Evolutionary conservation across 23 tunicate species (phyloP).

Genomic region (Ascidia mentula): DNA sequence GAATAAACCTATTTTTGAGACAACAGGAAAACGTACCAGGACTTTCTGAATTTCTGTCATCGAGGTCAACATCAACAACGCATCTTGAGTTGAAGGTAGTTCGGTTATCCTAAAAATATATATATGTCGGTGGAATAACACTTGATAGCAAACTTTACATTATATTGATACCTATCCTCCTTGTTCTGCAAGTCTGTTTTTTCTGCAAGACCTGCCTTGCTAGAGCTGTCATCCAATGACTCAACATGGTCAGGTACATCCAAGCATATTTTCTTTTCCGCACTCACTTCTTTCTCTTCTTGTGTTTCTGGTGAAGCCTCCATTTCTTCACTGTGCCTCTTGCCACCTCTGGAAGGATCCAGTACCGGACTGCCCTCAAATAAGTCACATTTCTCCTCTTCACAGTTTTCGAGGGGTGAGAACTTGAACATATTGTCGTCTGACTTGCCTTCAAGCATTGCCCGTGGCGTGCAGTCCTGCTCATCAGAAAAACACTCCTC

Average conservation of each 20-base stretch:
- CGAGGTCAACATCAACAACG: background rate
- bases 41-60: background rate
- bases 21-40: background rate
- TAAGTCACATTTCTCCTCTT: background rate
- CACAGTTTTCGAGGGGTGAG: background rate
- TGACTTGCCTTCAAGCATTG: background rate
- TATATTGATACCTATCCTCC: no score
- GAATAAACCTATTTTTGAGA: background rate
- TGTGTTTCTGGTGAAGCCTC: background rate
- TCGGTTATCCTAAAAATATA: no score
- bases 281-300: background rate
- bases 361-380: background rate
- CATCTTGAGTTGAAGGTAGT: background rate
- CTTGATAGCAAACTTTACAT: no score
- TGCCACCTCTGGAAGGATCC: background rate
- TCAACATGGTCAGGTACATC: background rate
- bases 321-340: background rate
- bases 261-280: background rate
- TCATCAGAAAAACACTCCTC: background rate
- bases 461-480: background rate
- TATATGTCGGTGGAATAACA: no score
- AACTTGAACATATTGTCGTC: background rate
- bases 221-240: background rate
- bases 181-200: no score
- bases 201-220: background rate